A percentile compares a stretch with the other conserved stretches of the same genome.
Conservation (phyloP, 2,797 vertebrate species). For the Hyperoplus lanceolatus region DNA sequence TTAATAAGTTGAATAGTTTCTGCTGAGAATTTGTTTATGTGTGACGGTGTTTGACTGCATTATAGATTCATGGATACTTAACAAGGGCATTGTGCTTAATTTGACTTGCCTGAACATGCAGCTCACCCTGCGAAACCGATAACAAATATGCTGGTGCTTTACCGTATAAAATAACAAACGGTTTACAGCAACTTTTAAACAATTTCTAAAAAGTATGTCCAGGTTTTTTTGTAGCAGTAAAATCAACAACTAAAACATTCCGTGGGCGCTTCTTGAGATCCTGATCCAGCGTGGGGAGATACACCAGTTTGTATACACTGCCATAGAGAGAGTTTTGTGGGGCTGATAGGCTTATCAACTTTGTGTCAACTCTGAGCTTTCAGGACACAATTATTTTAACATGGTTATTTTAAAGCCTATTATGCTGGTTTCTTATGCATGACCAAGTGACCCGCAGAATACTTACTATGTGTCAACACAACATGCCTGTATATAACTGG, state of each 20-base stretch:
- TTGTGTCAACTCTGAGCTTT: neutral
- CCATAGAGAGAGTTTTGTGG: too few species aligned
- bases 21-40: slow-evolving; percentile 8
- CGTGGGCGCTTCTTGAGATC: too few species aligned
- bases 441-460: neutral
- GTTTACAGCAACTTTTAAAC: too few species aligned
- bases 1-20: slow-evolving; percentile 9
- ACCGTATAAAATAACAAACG: neutral
- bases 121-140: slow-evolving; percentile 32
- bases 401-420: slow-evolving; percentile 4
- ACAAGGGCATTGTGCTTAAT: slow-evolving; percentile 26
- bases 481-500: neutral
- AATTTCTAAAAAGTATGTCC: too few species aligned
- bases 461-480: neutral
- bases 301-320: too few species aligned
- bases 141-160: slow-evolving; percentile 38
- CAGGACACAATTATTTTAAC: neutral
- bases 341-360: too few species aligned
- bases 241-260: too few species aligned
- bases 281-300: too few species aligned
- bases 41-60: slow-evolving; percentile 31
- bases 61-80: slow-evolving; percentile 16
- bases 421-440: slow-evolving; percentile 3
- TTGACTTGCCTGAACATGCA: slow-evolving; percentile 12
- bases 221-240: too few species aligned